These are phyloP conservation scores for Ceyx melanurus DNA, from an alignment of 2,113 vertebrate genomes.

Conservation along the genomic window DNA sequence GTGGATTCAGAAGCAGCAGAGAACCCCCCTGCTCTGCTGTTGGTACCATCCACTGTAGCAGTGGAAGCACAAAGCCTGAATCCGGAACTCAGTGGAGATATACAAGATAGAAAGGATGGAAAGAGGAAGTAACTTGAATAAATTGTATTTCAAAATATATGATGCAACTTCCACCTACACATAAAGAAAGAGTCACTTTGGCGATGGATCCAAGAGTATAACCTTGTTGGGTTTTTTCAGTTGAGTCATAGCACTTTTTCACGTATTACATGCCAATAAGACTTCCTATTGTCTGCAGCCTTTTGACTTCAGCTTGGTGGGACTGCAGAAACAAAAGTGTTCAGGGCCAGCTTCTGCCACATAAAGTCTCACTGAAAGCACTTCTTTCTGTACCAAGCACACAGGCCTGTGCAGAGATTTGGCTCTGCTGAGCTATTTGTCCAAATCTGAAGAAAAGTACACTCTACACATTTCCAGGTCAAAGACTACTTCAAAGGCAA, in stretches of 20 bases:
- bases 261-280: constrained; percentile 8
- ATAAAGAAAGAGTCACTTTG: neutral
- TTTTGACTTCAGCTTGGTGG: neutral
- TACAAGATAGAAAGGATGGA: neutral
- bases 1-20: accelerated
- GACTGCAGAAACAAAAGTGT: neutral
- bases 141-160: neutral
- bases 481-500: constrained; percentile 58
- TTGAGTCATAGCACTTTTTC: constrained; percentile 14
- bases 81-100: neutral
- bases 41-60: neutral
- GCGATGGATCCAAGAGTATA: neutral
- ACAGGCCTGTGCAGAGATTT: neutral
- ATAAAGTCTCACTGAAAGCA: neutral
- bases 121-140: neutral
- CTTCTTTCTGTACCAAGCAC: neutral
- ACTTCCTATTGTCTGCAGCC: constrained; percentile 36
- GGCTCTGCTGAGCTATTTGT: neutral
- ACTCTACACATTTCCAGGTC: neutral
- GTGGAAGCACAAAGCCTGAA: neutral
- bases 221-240: neutral
- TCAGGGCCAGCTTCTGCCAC: neutral
- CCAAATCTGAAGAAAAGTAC: neutral
- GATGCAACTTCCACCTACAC: constrained; percentile 27
- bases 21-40: neutral